A percentile compares a stretch with the other conserved stretches of the same genome.
phyloP scores from a whole-genome alignment of 92 coral and sea anemone genomes.

The Heliopora coerulea region DNA sequence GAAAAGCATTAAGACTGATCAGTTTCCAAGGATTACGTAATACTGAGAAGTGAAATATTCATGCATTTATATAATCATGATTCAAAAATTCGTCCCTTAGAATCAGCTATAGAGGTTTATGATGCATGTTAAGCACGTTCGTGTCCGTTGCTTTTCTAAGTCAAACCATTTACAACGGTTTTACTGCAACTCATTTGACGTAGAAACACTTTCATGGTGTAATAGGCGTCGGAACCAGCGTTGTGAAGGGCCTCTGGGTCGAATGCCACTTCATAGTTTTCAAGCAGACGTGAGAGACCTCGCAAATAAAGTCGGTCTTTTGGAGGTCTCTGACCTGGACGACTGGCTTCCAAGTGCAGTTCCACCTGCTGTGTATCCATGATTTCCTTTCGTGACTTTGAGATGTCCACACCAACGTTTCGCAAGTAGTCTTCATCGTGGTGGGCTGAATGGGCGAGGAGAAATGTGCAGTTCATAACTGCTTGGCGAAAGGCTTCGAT shows the following conservation, averaged over 20 bases:
- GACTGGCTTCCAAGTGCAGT: neutral
- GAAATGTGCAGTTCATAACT: slow-evolving; percentile 43
- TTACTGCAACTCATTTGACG: neutral
- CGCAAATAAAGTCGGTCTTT: slow-evolving; percentile 30
- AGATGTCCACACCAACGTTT: slow-evolving; percentile 3
- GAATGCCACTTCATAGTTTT: slow-evolving; percentile 28
- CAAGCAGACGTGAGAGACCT: slow-evolving; percentile 53
- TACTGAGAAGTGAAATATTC: no score
- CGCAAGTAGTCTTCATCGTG: slow-evolving; percentile 49
- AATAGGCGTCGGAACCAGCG: slow-evolving; percentile 64
- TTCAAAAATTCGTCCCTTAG: no score
- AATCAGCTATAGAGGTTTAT: no score
- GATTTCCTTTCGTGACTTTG: slow-evolving; percentile 37
- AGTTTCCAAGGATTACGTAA: no score
- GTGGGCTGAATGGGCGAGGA: slow-evolving; percentile 60
- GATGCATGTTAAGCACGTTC: no score
- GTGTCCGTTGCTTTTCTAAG: no score
- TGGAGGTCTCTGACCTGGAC: slow-evolving; percentile 10
- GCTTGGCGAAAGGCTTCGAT: slow-evolving; percentile 51
- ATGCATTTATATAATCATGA: no score
- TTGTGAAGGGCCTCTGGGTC: slow-evolving; percentile 56
- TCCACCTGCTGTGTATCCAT: slow-evolving; percentile 69
- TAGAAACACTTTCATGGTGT: slow-evolving; percentile 60
- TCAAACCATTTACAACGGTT: neutral
- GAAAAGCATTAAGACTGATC: no score